phyloP scores from a whole-genome alignment of 2,113 vertebrate genomes.

The Colistium nudipinnis region DNA sequence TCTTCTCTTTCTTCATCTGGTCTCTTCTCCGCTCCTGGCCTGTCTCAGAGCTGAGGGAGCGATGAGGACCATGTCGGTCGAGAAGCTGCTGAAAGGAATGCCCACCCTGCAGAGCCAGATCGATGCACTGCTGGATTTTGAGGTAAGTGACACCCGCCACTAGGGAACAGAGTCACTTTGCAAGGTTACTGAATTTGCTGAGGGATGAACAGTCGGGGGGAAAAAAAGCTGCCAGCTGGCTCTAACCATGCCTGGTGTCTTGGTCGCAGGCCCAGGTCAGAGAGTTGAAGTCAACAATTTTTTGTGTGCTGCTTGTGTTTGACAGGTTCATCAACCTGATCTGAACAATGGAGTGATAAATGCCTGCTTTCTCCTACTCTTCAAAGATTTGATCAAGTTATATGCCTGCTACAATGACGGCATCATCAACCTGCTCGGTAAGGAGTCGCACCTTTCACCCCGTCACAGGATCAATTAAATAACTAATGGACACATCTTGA shows the following conservation, averaged over 20 bases:
- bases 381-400: constrained; percentile 98
- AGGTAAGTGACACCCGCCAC: constrained; percentile 83
- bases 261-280: background rate
- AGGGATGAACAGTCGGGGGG: background rate
- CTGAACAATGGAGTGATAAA: constrained; percentile 96
- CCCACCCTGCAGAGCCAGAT: constrained; percentile 95
- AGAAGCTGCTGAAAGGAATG: constrained; percentile 98
- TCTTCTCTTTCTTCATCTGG: constrained; percentile 7
- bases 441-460: constrained; percentile 41
- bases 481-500: background rate
- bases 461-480: background rate
- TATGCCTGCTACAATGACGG: constrained; percentile 99
- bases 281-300: no score
- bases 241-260: background rate
- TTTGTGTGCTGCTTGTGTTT: constrained; percentile 2
- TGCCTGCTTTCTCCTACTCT: constrained; percentile 95
- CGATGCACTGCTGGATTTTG: constrained; percentile 96
- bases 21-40: background rate
- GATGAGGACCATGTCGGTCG: constrained; percentile 96
- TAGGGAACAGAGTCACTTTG: constrained; percentile 23
- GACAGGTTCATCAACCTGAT: constrained; percentile 93
- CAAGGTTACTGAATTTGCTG: constrained; percentile 2
- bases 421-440: constrained; percentile 97
- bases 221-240: background rate
- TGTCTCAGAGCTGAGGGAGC: constrained; percentile 90